phyloP scores from a whole-genome alignment of 1,140 invertebrate species.

The Druon quercuslanigerum region DNA sequence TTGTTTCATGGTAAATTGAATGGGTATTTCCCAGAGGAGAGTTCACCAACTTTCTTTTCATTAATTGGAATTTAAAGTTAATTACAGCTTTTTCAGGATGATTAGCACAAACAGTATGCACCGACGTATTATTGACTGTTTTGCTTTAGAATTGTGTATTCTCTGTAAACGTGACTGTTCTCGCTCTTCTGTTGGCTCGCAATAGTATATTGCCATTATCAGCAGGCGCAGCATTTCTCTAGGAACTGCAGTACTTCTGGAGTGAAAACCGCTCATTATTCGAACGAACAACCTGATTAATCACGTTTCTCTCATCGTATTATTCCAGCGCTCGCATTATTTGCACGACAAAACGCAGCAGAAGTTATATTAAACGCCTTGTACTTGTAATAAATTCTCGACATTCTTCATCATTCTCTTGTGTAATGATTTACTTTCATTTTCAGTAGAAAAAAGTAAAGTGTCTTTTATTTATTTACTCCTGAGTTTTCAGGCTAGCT shows the following conservation, averaged over 20 bases:
- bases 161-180: not conserved
- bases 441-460: not conserved
- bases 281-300: conserved; percentile 2
- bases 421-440: conserved; percentile 5
- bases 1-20: conserved; percentile 20
- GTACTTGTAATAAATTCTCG: not conserved
- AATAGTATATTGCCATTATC: not conserved
- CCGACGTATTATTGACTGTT: no score
- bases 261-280: conserved; percentile 5
- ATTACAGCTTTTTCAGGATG: not conserved
- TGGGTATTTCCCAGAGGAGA: conserved; percentile 11
- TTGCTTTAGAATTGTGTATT: no score
- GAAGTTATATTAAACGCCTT: not conserved
- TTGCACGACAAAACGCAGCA: not conserved
- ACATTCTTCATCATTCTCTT: not conserved
- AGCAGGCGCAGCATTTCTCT: not conserved
- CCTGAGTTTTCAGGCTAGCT: no score
- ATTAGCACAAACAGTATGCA: not conserved
- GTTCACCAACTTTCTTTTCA: conserved; percentile 21
- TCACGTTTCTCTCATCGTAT: conserved; percentile 5
- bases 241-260: not conserved
- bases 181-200: not conserved
- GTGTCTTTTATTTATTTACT: no score
- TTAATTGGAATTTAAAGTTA: conserved; percentile 3
- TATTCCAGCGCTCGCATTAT: conserved; percentile 8